Percentiles rank a stretch among this genome's conserved stretches.
Evolutionary conservation across 2,888 invertebrate genomes (phyloP).

Genomic region (Rhamnusium bicolor): DNA sequence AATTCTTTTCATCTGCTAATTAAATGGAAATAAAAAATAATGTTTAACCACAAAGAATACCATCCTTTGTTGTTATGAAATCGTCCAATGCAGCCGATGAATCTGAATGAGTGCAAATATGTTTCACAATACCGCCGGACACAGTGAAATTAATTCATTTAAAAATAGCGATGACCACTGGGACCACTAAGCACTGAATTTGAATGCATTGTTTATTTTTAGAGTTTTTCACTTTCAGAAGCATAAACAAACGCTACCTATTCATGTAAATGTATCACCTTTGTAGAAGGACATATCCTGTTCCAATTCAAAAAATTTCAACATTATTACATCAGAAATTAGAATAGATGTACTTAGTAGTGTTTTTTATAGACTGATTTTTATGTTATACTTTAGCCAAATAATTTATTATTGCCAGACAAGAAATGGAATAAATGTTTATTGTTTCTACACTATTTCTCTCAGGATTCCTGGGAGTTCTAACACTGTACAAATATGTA

Average conservation of each 20-base stretch:
- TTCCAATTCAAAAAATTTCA: not conserved
- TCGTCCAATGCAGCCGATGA: not conserved
- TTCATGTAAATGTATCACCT: slow-evolving; percentile 11
- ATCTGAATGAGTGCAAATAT: slow-evolving; percentile 12
- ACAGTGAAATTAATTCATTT: slow-evolving; percentile 37
- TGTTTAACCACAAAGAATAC: too few relatives aligned
- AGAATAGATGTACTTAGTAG: slow-evolving; percentile 1
- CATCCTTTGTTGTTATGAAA: too few relatives aligned
- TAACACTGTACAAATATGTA: too few relatives aligned
- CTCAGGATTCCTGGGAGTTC: not conserved
- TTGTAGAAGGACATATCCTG: slow-evolving; percentile 1
- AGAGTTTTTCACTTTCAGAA: slow-evolving; percentile 40
- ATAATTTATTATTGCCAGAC: slow-evolving; percentile 4
- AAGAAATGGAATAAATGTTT: not conserved
- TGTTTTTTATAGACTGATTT: slow-evolving; percentile 10
- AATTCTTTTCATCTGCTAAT: too few relatives aligned
- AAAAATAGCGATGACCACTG: slow-evolving; percentile 46
- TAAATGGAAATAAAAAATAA: too few relatives aligned
- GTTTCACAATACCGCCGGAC: slow-evolving; percentile 31
- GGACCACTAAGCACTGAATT: slow-evolving; percentile 18
- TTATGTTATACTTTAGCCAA: not conserved
- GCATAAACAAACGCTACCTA: slow-evolving; percentile 23
- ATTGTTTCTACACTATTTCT: not conserved
- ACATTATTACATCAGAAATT: not conserved
- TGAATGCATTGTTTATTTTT: slow-evolving; percentile 34